Conservation (phyloP, 2,797 vertebrate genomes). For the Takifugu rubripes region DNA sequence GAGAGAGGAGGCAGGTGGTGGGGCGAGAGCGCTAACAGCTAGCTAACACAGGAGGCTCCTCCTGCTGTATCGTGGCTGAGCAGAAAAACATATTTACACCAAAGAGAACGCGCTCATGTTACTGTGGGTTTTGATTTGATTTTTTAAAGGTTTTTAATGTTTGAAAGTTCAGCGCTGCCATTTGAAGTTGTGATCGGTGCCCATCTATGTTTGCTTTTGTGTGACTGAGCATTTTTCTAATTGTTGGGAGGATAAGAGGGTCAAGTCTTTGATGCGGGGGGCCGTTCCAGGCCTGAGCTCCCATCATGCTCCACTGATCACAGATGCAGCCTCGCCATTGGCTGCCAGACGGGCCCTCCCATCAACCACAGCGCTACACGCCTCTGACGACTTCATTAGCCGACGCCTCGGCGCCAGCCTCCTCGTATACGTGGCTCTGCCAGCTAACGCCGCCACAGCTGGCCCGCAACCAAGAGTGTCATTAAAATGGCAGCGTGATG, state of each 20-base stretch:
- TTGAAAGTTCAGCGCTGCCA: not conserved
- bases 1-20: constrained; percentile 33
- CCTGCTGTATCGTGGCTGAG: constrained; percentile 67
- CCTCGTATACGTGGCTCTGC: constrained; percentile 71
- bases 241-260: constrained; percentile 73
- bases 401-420: constrained; percentile 61
- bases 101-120: constrained; percentile 1
- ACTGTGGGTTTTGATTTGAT: constrained; percentile 1
- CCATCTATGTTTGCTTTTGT: not conserved
- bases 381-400: constrained; percentile 96
- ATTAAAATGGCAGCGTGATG: no score
- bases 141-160: not conserved
- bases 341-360: constrained; percentile 81
- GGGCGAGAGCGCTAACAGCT: constrained; percentile 40
- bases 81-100: constrained; percentile 23
- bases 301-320: constrained; percentile 84
- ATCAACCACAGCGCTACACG: constrained; percentile 77
- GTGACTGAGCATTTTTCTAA: constrained; percentile 58
- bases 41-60: constrained; percentile 69
- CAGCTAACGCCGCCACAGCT: constrained; percentile 58
- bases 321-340: constrained; percentile 74
- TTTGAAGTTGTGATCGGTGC: not conserved
- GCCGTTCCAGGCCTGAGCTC: constrained; percentile 71
- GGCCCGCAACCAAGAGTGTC: constrained; percentile 23
- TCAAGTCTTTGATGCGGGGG: constrained; percentile 79